phyloP scores from a whole-genome alignment of 2,888 invertebrate species.

The Deroplatys truncata region DNA sequence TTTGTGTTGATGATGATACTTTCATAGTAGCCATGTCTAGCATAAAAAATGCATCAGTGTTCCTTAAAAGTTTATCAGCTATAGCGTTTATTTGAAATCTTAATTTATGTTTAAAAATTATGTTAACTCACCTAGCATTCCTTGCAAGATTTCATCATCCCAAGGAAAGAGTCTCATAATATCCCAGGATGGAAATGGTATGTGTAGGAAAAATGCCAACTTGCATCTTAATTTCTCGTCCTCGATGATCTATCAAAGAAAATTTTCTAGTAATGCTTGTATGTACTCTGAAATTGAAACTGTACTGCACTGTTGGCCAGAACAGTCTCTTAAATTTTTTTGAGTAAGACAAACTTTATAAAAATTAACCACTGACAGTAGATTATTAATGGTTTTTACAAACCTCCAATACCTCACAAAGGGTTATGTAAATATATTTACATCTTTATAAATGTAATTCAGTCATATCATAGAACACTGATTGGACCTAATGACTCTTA shows the following conservation, averaged over 20 bases:
- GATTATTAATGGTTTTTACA: no score
- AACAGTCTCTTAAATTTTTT: not conserved
- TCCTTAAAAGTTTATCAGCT: no score
- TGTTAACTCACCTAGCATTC: constrained; percentile 67
- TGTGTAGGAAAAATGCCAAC: constrained; percentile 89
- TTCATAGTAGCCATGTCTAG: no score
- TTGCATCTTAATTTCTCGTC: constrained; percentile 73
- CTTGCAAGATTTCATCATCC: constrained; percentile 91
- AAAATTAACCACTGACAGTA: no score
- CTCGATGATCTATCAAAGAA: constrained; percentile 58
- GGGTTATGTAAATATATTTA: no score
- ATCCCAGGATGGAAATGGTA: constrained; percentile 95
- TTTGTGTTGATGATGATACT: no score
- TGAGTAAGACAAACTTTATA: not conserved
- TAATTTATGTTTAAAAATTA: not conserved
- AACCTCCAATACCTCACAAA: no score
- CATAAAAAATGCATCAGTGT: no score
- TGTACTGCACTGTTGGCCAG: not conserved
- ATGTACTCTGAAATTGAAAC: not conserved
- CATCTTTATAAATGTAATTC: no score
- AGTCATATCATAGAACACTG: no score
- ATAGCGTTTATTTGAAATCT: not conserved
- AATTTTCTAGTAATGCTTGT: not conserved
- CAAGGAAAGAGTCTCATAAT: constrained; percentile 86
- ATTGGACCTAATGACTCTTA: no score